Evolutionary conservation across 2,888 invertebrate species (phyloP), one percentile per base, ranked within the genome.

Genomic region (Athalia rosae): DNA sequence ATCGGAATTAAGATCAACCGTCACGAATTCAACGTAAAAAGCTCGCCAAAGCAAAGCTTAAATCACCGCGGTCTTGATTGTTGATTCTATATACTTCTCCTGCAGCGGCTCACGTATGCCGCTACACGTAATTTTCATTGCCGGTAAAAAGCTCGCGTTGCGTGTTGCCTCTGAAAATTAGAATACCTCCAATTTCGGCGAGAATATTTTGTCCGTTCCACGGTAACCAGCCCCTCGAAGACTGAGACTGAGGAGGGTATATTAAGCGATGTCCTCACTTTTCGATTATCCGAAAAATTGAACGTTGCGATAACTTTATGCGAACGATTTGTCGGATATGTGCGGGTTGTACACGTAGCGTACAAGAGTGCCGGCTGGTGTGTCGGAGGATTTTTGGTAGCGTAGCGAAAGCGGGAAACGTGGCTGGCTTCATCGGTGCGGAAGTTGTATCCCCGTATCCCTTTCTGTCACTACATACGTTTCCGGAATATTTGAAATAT

Each of bases 401-500:
- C 28, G 28, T 28, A 28, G 28, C 28, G 28, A 53, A 53, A 41
- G 50, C 7, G 50, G 3, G n/a, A 50, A 53, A 69, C 11, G 43
- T 3, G 53, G 53, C 69, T 66, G 28, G 45, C 53, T 61, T 61
- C 4, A 69, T 69, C 69, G 69, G 69, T 41, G 7, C 28, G 41
- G 69, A 69, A 5, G 56, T 53, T 53, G 53, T 11, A 69, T 56
- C 28, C 11, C 28, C 11, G 9, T n/a, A 48, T 11, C 4, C n/a
- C 53, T 15, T 47, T 69, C 28, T 53, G 69, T 41, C 69, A 28
- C 15, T 48, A 9, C 43, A 71, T 45, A 78, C 76, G 69, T 61
- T 61, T 43, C 62, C 62, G 50, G 61, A 71, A 79, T 79, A 73
- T 77, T 56, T 73, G 66, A 59, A 67, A 47, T 77, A 64, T 76